Evolutionary conservation across 1,140 invertebrate species (phyloP), one percentile per base, ranked within the genome.

Genomic region (Oedothorax gibbosus): DNA sequence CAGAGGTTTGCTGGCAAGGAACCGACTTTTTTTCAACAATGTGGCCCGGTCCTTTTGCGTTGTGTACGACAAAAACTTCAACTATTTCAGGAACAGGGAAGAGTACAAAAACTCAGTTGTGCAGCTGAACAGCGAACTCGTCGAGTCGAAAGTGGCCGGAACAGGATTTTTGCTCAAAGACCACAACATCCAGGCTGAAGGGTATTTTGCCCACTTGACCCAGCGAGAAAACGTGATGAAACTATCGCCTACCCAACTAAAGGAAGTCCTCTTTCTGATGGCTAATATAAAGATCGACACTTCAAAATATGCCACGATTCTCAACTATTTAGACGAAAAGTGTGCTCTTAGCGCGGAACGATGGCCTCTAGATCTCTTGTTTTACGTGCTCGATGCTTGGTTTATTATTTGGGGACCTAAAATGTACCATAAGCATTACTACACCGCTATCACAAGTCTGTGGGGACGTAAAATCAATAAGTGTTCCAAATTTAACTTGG

Each of bases 301-400:
- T 18, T 35, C 7, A 18, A 56, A 84, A 18, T 68, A 73, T 75
- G 9, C 20, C 50, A 66, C 20, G 12, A 56, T 66, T 65, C 21
- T 79, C 15, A 71, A 18, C 8, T 80, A 62, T 62, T 75, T 86
- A 60, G 85, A 80, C 73, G 76, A 86, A 53, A 77, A 86, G 49
- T 85, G 83, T 79, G 83, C 66, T 18, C 12, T 72, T 35, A 71
- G 83, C 35, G 75, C 51, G 12, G 65, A 78, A 72, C 78, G 76
- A 60, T 86, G 85, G 85, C 21, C 56, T 71, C 21, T 86, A 7
- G 85, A 79, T 75, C 15, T 75, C 7, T 56, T 62, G 20, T 75
- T 86, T 65, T 81, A 81, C 57, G 51, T 86, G 49, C 57, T 86
- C 7, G 85, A 86, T 66, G 68, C 69, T 56, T 86, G 85, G 85